These are phyloP conservation scores for Pygoscelis antarcticus DNA, from an alignment of 2,113 vertebrate genomes.

Conservation along the genomic window DNA sequence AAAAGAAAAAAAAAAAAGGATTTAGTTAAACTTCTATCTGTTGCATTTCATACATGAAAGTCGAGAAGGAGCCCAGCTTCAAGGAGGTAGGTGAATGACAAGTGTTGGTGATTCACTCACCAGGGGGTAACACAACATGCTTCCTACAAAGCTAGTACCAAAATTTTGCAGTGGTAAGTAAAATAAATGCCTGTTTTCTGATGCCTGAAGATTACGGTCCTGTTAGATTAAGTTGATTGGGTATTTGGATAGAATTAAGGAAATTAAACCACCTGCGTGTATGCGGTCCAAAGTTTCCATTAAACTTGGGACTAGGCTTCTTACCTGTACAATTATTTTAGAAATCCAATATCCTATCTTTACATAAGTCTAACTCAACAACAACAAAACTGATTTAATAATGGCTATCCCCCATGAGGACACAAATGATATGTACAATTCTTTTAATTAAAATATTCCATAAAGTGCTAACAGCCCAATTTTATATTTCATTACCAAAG, in stretches of 20 bases:
- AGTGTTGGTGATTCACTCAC: not conserved
- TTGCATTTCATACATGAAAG: not conserved
- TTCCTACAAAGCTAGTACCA: not conserved
- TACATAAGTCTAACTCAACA: not conserved
- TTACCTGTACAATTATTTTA: slow-evolving; percentile 8
- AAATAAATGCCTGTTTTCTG: not conserved
- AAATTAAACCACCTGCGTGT: not conserved
- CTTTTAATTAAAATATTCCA: not conserved
- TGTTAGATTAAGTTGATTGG: not conserved
- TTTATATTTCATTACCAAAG: not conserved
- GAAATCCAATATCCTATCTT: slow-evolving; percentile 21
- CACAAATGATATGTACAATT: not conserved
- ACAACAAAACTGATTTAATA: slow-evolving; percentile 6
- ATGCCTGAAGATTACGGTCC: not conserved
- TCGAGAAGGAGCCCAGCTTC: not conserved
- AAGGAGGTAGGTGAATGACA: not conserved
- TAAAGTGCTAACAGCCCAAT: not conserved
- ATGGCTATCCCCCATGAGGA: not conserved
- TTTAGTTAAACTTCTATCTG: not conserved
- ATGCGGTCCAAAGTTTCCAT: not conserved
- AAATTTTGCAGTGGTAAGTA: not conserved
- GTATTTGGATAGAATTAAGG: not conserved
- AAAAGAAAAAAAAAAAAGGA: not conserved
- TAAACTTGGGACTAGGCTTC: not conserved
- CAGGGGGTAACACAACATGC: not conserved